Percentiles rank a stretch among this genome's conserved stretches.
phyloP scores from a whole-genome alignment of 2,888 invertebrate genomes.

The Zelleria hepariella region DNA sequence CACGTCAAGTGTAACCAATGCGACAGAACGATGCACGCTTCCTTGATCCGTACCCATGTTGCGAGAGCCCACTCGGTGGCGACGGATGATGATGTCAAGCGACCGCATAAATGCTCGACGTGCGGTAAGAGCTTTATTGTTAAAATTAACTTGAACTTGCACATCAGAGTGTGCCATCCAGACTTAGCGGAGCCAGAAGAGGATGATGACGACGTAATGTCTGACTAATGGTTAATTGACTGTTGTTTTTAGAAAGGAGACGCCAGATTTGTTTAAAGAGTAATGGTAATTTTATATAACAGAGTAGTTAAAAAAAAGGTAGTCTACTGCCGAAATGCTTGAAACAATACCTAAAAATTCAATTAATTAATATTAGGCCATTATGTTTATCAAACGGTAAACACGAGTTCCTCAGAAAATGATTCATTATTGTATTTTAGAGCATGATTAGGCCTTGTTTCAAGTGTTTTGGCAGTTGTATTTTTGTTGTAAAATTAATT shows the following conservation, averaged over 20 bases:
- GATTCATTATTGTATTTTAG: too few relatives aligned
- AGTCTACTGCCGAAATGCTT: too few relatives aligned
- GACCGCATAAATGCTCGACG: constrained; percentile 59
- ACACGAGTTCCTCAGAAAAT: too few relatives aligned
- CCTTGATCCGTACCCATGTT: constrained; percentile 52
- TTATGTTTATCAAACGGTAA: too few relatives aligned
- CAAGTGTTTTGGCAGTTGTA: too few relatives aligned
- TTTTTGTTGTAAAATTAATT: too few relatives aligned
- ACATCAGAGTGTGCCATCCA: constrained; percentile 61
- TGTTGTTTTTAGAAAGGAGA: not conserved
- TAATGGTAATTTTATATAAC: not conserved
- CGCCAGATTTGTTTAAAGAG: not conserved
- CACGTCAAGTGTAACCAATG: constrained; percentile 62
- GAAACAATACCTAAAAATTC: too few relatives aligned
- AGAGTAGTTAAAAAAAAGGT: too few relatives aligned
- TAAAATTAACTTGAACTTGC: constrained; percentile 59
- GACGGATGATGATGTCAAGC: constrained; percentile 55
- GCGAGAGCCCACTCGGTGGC: constrained; percentile 47
- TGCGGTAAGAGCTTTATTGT: constrained; percentile 65
- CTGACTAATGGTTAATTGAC: constrained; percentile 24
- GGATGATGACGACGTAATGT: constrained; percentile 58
- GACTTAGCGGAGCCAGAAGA: constrained; percentile 61
- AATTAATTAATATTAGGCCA: too few relatives aligned
- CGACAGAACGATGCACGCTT: constrained; percentile 58
- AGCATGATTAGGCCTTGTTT: too few relatives aligned